Base-by-base conservation (phyloP, 2,113 vertebrate species). In the Cepphus grylle region DNA sequence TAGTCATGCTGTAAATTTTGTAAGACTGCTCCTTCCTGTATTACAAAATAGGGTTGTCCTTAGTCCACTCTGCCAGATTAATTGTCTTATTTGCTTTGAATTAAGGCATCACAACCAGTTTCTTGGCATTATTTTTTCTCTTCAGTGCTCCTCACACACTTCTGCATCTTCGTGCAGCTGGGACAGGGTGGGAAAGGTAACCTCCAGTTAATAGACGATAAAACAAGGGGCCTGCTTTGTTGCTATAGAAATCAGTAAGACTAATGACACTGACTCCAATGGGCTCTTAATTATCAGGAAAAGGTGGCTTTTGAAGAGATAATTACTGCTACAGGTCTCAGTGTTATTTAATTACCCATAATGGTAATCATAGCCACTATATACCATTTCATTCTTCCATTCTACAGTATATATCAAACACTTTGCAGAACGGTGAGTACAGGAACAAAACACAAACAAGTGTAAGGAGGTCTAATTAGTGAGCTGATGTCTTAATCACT, bases 291-390 rank as follows among this genome's bases (percentile, higher is more conserved):
- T 95, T 93, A 83, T 38, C 66, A 92, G 61, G 34, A 72, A 86
- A 83, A 61, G 30, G 32, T 71, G 62, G 66, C 38, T 81, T 95
- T 71, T 90, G 74, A 96, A 97, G 66, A 93, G 93, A 89, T 83
- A 97, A 92, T 97, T 96, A 94, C 63, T 93, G 87, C 55, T 40
- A 66, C 55, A 92, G 89, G 71, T 80, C 92, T 97, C 22, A 53
- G 50, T 71, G 62, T 95, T 96, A 96, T 95, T 98, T 96, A 95
- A 96, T 97, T 96, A 97, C 61, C 67, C 62, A 45, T 91, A 97
- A 97, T 50, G 52, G 45, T 86, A 92, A 95, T 96, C 89, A 92
- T 70, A 95, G 86, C 25, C 65, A 45, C 67, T 40, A 53, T 53
- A 50, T 42, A 56, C 43, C 18, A 32, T 85, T 93, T 93, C 34